A percentile compares a stretch with the other conserved stretches of the same genome.
Conservation (phyloP, 2,113 vertebrate genomes). For the Caloenas nicobarica region DNA sequence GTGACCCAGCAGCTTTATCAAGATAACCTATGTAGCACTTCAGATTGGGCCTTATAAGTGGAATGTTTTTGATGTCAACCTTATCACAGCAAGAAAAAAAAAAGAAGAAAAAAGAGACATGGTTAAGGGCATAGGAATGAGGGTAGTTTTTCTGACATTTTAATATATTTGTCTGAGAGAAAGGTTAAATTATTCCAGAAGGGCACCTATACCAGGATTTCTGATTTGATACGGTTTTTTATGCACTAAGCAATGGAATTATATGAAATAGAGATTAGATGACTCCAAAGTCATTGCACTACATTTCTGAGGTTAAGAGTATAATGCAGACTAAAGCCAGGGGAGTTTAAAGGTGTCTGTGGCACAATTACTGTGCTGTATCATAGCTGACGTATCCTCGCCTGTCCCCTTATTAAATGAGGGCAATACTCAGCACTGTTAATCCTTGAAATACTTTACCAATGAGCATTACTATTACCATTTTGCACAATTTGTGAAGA, state of each 20-base stretch:
- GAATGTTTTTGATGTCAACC: not conserved
- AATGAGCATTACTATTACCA: not conserved
- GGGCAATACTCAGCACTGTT: not conserved
- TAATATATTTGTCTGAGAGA: not conserved
- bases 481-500: not conserved
- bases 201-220: not conserved
- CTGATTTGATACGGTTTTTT: not conserved
- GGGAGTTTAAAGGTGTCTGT: not conserved
- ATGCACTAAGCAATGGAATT: not conserved
- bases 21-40: not conserved
- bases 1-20: conserved; percentile 36
- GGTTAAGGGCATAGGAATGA: rapidly evolving
- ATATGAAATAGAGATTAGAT: not conserved
- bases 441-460: not conserved
- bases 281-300: not conserved
- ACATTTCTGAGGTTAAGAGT: not conserved
- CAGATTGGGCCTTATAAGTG: not conserved
- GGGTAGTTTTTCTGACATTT: not conserved
- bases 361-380: not conserved
- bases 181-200: not conserved
- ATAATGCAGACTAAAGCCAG: not conserved
- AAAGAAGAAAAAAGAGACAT: not conserved
- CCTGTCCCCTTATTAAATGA: not conserved
- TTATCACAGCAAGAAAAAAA: not conserved
- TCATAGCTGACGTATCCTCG: not conserved